These are phyloP conservation scores for Capreolus pygargus DNA, from an alignment of 2,113 vertebrate species.

Conservation along the genomic window DNA sequence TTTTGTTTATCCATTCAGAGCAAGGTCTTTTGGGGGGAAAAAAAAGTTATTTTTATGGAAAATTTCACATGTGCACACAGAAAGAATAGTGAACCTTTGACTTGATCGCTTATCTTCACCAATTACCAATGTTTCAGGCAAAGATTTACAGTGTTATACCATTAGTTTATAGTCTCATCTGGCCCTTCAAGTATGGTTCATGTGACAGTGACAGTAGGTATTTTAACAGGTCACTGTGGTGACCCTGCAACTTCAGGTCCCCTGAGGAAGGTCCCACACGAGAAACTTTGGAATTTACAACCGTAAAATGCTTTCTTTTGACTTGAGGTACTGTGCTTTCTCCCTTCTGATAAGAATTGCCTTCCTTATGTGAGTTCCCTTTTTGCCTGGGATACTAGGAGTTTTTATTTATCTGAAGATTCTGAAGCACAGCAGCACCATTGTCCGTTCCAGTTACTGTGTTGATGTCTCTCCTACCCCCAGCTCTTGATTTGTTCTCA, in stretches of 20 bases:
- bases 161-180: neutral
- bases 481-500: neutral
- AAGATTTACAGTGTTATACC: neutral
- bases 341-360: neutral
- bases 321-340: neutral
- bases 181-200: neutral
- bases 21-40: neutral
- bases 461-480: neutral
- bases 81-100: neutral
- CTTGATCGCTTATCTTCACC: neutral
- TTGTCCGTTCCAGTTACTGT: neutral
- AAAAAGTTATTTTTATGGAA: neutral
- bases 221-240: neutral
- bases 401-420: neutral
- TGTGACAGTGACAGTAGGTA: neutral
- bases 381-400: neutral
- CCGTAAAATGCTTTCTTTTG: neutral
- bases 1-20: neutral
- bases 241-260: neutral
- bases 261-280: neutral
- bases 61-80: neutral
- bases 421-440: neutral
- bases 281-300: neutral
- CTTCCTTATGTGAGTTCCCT: neutral
- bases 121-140: neutral